Conservation (phyloP, 2,888 invertebrate genomes). For the Phengaris alcon region DNA sequence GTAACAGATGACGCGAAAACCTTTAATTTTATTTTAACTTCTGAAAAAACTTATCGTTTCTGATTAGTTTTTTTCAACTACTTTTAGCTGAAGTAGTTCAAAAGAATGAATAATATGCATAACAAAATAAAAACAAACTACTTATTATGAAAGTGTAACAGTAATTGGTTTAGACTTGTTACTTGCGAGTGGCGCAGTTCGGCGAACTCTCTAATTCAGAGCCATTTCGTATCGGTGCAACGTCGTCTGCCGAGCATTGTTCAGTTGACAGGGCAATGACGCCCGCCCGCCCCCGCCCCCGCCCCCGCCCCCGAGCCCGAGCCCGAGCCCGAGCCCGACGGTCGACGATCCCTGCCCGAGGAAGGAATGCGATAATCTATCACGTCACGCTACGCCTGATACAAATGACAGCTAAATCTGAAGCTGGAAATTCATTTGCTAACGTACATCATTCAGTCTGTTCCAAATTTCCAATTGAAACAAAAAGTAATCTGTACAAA, state of each 20-base stretch:
- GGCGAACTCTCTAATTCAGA: slow-evolving; percentile 54
- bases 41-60: background rate
- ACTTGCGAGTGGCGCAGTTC: slow-evolving; percentile 46
- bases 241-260: slow-evolving; percentile 76
- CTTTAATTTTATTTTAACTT: background rate
- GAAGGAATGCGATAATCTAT: slow-evolving; percentile 77
- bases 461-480: too few species aligned
- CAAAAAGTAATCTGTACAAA: too few species aligned
- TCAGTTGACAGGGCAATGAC: slow-evolving; percentile 79
- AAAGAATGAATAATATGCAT: background rate
- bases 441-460: background rate
- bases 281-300: slow-evolving; percentile 57
- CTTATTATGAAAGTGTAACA: background rate
- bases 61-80: too few species aligned
- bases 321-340: slow-evolving; percentile 65
- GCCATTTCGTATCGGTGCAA: slow-evolving; percentile 65
- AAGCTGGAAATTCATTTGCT: background rate
- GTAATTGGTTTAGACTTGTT: background rate
- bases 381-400: slow-evolving; percentile 66
- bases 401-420: slow-evolving; percentile 66
- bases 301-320: too few species aligned
- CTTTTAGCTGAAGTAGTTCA: background rate
- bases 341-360: slow-evolving; percentile 77
- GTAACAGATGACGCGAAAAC: background rate
- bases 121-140: background rate